A percentile compares a stretch with the other conserved stretches of the same genome.
Evolutionary conservation across 2,797 vertebrate genomes (phyloP).

Genomic region (Pyrocephalus nanus): DNA sequence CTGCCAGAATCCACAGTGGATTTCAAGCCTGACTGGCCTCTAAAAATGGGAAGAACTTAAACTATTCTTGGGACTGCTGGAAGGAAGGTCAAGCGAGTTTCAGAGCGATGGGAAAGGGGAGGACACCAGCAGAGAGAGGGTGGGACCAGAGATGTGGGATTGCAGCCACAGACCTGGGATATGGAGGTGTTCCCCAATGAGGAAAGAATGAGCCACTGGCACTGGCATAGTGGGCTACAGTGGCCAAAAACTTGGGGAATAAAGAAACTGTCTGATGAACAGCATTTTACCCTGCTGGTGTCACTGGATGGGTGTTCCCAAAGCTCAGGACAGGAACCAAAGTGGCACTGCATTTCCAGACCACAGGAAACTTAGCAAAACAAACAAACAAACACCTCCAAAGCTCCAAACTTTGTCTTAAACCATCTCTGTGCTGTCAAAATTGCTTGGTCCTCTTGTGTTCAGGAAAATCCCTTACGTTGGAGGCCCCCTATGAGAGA

Average conservation of each 20-base stretch:
- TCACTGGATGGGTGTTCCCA: not conserved
- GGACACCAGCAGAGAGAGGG: not conserved
- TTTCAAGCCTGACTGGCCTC: not conserved
- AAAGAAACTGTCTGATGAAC: not conserved
- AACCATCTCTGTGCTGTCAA: not conserved
- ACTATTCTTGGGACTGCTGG: not conserved
- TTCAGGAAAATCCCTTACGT: not conserved
- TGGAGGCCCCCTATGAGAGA: accelerated
- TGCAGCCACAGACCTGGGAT: not conserved
- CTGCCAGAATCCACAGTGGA: not conserved
- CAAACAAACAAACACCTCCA: accelerated
- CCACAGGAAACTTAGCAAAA: not conserved
- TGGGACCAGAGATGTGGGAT: not conserved
- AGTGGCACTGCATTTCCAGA: not conserved
- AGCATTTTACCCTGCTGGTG: not conserved
- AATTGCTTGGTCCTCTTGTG: not conserved
- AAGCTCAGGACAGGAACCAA: not conserved
- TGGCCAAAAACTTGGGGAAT: not conserved
- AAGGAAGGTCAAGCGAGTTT: not conserved
- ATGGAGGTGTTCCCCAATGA: not conserved
- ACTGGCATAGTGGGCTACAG: not conserved
- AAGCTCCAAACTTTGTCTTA: not conserved
- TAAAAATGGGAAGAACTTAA: not conserved
- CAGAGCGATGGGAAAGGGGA: not conserved
- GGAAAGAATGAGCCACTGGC: not conserved